Percentiles rank a stretch among this genome's conserved stretches.
These are phyloP conservation scores for Ochotona curzoniae DNA, from an alignment of 2,113 vertebrate genomes.

Conservation along the genomic window DNA sequence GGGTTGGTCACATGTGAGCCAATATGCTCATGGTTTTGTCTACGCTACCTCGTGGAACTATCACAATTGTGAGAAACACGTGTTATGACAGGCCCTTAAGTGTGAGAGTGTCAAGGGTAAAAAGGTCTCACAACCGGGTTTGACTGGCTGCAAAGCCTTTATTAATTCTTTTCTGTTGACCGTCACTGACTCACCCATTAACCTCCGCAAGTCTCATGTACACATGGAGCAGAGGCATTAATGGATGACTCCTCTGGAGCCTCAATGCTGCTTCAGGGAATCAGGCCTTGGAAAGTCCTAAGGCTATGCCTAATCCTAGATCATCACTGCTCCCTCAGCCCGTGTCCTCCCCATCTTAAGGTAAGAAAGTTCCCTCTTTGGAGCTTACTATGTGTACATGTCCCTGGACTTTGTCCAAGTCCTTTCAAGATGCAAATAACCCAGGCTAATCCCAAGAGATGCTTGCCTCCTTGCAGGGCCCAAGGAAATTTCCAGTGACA, in stretches of 20 bases:
- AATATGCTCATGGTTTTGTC: neutral
- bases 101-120: neutral
- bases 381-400: too few species aligned
- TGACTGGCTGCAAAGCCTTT: neutral
- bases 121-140: neutral
- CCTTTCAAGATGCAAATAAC: neutral
- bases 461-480: neutral
- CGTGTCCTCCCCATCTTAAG: neutral
- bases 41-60: neutral
- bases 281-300: neutral
- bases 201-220: neutral
- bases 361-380: neutral
- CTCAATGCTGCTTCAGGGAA: neutral
- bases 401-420: neutral
- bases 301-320: neutral
- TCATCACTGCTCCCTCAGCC: neutral
- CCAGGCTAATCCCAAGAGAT: neutral
- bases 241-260: neutral
- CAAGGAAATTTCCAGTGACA: neutral
- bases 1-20: neutral
- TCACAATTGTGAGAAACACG: neutral
- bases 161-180: neutral
- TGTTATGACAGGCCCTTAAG: accelerated
- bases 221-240: neutral
- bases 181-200: neutral